Conservation (phyloP, 2,797 vertebrate species). For the Rhinichthys osculus region DNA sequence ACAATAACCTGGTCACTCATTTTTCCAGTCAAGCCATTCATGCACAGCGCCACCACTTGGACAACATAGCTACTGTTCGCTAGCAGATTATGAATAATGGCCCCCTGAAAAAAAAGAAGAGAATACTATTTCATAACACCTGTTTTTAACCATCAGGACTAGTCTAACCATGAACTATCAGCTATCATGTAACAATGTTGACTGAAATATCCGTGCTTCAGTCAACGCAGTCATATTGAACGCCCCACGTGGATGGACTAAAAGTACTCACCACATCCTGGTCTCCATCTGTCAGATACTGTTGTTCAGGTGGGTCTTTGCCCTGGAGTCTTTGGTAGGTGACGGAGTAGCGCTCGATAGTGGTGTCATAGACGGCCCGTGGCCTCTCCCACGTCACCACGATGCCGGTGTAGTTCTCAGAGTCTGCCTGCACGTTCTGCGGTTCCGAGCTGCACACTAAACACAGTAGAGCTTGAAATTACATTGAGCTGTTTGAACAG, state of each 20-base stretch:
- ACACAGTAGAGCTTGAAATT: neutral
- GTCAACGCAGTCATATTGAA: neutral
- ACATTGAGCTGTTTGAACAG: neutral
- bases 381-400: constrained; percentile 95
- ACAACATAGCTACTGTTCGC: constrained; percentile 97
- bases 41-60: constrained; percentile 93
- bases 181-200: neutral
- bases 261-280: constrained; percentile 91
- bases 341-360: constrained; percentile 93
- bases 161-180: neutral
- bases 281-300: constrained; percentile 96
- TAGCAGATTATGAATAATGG: constrained; percentile 88
- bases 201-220: neutral
- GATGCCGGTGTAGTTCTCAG: constrained; percentile 94
- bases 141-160: neutral
- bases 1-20: constrained; percentile 93
- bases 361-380: constrained; percentile 88
- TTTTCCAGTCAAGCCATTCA: constrained; percentile 90
- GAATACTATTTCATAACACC: neutral
- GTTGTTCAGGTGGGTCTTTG: constrained; percentile 83
- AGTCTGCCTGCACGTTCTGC: constrained; percentile 91
- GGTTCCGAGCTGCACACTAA: constrained; percentile 95
- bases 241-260: too few relatives aligned
- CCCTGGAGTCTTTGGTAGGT: constrained; percentile 91
- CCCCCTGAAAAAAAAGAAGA: constrained; percentile 79